Percentiles rank a stretch among this genome's conserved stretches.
Conservation (phyloP, 1,140 invertebrate genomes). For the Drosophila tsacasi region DNA sequence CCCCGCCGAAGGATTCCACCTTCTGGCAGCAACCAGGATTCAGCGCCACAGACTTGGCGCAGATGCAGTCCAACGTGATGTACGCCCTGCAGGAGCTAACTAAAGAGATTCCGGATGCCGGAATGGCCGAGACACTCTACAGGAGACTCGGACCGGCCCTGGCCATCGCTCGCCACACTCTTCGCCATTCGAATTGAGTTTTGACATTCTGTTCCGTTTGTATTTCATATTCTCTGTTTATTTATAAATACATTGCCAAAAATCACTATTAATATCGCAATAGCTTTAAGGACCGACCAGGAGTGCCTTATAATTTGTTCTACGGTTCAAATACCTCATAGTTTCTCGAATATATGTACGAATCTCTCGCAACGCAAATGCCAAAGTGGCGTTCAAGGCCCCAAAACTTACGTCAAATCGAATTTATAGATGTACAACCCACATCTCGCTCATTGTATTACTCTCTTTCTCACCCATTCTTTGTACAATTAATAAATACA, state of each 20-base stretch:
- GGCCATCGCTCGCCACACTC: conserved; percentile 8
- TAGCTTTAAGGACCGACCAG: conserved; percentile 1
- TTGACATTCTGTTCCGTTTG: too few species aligned
- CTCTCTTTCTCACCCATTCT: background rate
- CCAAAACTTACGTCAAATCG: conserved; percentile 5
- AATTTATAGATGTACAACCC: conserved; percentile 3
- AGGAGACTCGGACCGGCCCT: conserved; percentile 29
- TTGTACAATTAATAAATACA: conserved; percentile 50
- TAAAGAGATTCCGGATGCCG: conserved; percentile 6
- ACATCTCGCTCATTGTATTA: conserved; percentile 17
- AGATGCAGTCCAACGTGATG: conserved; percentile 53
- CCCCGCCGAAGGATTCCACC: background rate
- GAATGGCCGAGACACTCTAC: conserved; percentile 30
- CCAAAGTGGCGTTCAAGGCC: conserved; percentile 12
- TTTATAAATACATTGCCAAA: conserved; percentile 23
- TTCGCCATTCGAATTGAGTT: background rate
- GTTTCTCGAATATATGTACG: conserved; percentile 10
- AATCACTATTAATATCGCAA: conserved; percentile 1
- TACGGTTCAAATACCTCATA: background rate
- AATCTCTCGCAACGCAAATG: conserved; percentile 13
- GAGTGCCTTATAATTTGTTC: background rate
- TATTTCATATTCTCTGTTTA: conserved; percentile 3
- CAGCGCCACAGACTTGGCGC: conserved; percentile 18
- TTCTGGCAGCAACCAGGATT: conserved; percentile 49
- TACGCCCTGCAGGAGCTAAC: conserved; percentile 44